A percentile compares a stretch with the other conserved stretches of the same genome.
These are phyloP conservation scores for Actenoides hombroni DNA, from an alignment of 2,113 vertebrate genomes.

Conservation along the genomic window DNA sequence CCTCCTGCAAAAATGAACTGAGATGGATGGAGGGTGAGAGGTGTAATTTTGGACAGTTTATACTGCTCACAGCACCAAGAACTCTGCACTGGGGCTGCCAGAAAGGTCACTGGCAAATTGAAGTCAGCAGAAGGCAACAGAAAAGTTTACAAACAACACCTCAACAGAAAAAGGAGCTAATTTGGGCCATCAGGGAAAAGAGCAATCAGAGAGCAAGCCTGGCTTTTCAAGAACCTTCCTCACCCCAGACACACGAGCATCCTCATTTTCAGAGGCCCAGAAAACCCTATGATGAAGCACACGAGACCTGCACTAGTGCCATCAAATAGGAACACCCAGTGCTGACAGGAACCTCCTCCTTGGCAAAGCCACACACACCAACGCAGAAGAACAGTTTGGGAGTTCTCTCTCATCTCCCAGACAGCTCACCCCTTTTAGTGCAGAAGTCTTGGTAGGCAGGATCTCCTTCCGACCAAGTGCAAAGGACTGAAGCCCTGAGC, in stretches of 20 bases:
- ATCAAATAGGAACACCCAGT: neutral
- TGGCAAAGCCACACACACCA: neutral
- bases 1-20: neutral
- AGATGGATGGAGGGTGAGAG: neutral
- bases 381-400: neutral
- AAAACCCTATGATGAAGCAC: neutral
- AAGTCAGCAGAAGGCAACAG: neutral
- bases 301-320: neutral
- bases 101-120: slow-evolving; percentile 22
- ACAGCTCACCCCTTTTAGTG: neutral
- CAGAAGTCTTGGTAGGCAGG: neutral
- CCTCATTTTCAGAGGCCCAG: neutral
- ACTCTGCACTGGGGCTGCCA: neutral
- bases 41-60: neutral
- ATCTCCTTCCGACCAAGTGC: neutral
- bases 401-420: neutral
- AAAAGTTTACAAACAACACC: slow-evolving; percentile 11
- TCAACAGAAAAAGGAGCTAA: neutral
- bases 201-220: neutral
- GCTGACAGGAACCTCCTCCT: neutral
- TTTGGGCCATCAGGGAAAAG: neutral
- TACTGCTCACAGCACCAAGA: neutral
- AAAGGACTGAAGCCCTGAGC: neutral
- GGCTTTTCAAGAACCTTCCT: neutral
- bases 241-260: neutral